Evolutionary conservation across 2,888 invertebrate species (phyloP), one percentile per base, ranked within the genome.

Genomic region (Sarcophaga variegata): DNA sequence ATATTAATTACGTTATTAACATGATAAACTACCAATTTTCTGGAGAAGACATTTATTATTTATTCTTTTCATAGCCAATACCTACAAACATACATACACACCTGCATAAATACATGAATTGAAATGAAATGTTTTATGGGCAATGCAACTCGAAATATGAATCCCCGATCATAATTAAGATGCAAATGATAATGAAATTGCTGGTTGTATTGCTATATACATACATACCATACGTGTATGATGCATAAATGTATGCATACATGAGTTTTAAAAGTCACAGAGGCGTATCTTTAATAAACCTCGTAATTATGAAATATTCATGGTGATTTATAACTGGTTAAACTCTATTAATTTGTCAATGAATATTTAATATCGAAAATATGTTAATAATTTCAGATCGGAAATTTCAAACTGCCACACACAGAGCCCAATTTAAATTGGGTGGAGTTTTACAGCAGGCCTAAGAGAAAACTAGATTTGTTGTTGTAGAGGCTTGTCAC

Each of bases 1-100:
- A 86, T 88, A 86, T 88, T 86, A 86, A 88, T 87, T 86, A 83
- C 84, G 76, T 85, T 88, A 88, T 88, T 88, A 88, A 88, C 72
- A 88, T 88, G 86, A 87, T 86, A 88, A 86, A 88, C 84, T 82
- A 82, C 54, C 86, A 87, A 87, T 84, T 85, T 84, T 82, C 81
- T 76, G 87, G 27, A 78, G 76, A 87, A 87, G 84, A 87, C 87
- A 87, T 82, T 71, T 79, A 87, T 84, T 81, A 84, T 84, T 72
- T 78, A 82, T 76, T 71, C 70, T 64, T 59, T 45, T 37, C 45
- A 27, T 62, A 8, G 8, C 37, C 37, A 37, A 49, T 49, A 14
- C 49, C 10, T 14, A 49, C 49, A 14, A 49, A 14, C 14, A 49
- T 37, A 6, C 37, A 27, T 27, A 27, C 4, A 27, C 4, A 5